These are phyloP conservation scores for Phalangium opilio DNA, from an alignment of 2,888 invertebrate genomes.

Conservation along the genomic window DNA sequence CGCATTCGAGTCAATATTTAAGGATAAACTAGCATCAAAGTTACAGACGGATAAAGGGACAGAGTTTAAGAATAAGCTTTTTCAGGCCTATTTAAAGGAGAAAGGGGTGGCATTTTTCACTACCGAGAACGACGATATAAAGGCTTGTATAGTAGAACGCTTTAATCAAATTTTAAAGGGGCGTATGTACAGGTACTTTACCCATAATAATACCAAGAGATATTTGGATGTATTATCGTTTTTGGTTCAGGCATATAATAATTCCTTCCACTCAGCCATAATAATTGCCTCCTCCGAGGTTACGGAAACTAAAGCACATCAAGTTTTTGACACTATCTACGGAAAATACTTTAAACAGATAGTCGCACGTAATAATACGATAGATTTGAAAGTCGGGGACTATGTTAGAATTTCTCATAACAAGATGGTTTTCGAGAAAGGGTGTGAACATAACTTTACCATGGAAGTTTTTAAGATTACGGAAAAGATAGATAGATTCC, in stretches of 20 bases:
- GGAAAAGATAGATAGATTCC: slow-evolving; percentile 1
- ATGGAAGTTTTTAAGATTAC: slow-evolving; percentile 5
- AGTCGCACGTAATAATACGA: background rate
- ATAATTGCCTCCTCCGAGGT: slow-evolving; percentile 3
- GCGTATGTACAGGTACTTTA: slow-evolving; percentile 12
- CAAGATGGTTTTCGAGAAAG: slow-evolving; percentile 6
- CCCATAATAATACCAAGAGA: slow-evolving; percentile 2
- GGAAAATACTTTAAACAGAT: background rate
- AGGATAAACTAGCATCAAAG: slow-evolving; percentile 11
- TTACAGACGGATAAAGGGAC: slow-evolving; percentile 21
- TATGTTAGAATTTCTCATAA: slow-evolving; percentile 5
- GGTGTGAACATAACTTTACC: slow-evolving; percentile 9
- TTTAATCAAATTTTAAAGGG: slow-evolving; percentile 25
- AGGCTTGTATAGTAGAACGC: slow-evolving; percentile 25
- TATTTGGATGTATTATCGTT: slow-evolving; percentile 4
- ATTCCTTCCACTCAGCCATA: slow-evolving; percentile 5
- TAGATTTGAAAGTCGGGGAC: background rate
- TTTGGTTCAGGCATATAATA: slow-evolving; percentile 10
- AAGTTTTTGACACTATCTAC: slow-evolving; percentile 8
- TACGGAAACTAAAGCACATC: background rate
- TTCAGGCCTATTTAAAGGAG: slow-evolving; percentile 13
- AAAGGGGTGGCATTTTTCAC: slow-evolving; percentile 21
- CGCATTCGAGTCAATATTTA: slow-evolving; percentile 17
- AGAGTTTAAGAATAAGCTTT: slow-evolving; percentile 20
- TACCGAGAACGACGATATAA: slow-evolving; percentile 22